Evolutionary conservation across 2,888 invertebrate species (phyloP).

Genomic region (Mechanitis mazaeus): DNA sequence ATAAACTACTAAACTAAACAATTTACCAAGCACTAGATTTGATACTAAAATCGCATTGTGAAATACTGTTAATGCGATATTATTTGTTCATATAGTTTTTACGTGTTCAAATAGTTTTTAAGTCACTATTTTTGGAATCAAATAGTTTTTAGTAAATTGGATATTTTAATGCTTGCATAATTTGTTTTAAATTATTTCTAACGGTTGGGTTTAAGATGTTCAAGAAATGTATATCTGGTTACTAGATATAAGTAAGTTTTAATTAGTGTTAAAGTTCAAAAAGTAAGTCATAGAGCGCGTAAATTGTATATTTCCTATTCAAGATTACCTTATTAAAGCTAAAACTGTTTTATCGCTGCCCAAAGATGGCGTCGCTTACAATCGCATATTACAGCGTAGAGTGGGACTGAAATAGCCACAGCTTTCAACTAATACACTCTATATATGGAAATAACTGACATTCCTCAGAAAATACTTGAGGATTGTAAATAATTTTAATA

Average conservation of each 20-base stretch:
- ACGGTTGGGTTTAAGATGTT: no score
- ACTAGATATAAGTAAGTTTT: neutral
- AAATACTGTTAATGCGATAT: no score
- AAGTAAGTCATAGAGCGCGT: neutral
- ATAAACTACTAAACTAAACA: no score
- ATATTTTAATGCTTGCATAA: no score
- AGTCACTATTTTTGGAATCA: no score
- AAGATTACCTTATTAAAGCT: neutral
- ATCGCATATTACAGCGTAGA: neutral
- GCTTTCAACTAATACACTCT: neutral
- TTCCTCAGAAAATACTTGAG: neutral
- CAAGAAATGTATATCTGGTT: no score
- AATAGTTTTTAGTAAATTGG: no score
- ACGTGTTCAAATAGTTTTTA: no score
- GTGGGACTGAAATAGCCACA: neutral
- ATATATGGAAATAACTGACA: constrained; percentile 1
- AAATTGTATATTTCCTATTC: neutral
- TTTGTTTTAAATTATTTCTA: no score
- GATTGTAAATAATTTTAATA: neutral
- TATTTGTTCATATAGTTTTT: no score
- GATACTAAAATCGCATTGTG: no score
- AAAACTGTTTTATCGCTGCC: constrained; percentile 1
- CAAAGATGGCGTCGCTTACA: constrained; percentile 1
- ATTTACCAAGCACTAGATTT: no score
- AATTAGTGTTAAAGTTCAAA: neutral